Conservation (phyloP, 2,113 vertebrate species). For the Anser cygnoides region DNA sequence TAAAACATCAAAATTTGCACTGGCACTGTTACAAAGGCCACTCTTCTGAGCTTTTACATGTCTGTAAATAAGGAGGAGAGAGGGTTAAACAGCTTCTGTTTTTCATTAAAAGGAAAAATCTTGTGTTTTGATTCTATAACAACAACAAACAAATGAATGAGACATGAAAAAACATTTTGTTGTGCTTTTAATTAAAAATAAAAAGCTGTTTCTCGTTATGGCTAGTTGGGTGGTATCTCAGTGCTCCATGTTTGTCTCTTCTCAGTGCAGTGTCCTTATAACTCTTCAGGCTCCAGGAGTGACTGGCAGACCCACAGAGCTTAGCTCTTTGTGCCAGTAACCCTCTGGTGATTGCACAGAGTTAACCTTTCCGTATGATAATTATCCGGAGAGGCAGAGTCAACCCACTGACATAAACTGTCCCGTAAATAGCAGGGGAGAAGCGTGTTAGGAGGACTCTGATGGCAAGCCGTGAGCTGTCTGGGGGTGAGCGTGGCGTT, state of each 20-base stretch:
- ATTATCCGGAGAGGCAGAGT: not conserved
- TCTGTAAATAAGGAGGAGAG: conserved; percentile 50
- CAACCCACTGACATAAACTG: not conserved
- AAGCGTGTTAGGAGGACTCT: not conserved
- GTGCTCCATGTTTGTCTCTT: conserved; percentile 36
- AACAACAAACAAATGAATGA: conserved; percentile 81
- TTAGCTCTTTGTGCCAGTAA: not conserved
- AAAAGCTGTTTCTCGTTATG: conserved; percentile 75
- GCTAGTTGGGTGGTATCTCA: conserved; percentile 75
- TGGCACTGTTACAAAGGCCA: conserved; percentile 64
- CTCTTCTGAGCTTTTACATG: conserved; percentile 63
- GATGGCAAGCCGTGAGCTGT: not conserved
- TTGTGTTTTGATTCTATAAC: conserved; percentile 81
- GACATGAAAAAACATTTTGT: conserved; percentile 77
- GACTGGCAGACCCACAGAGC: not conserved
- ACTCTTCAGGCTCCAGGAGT: not conserved
- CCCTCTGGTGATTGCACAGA: not conserved
- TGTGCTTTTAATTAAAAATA: conserved; percentile 79
- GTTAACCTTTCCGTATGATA: not conserved
- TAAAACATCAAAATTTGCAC: conserved; percentile 44
- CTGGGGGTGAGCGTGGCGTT: not conserved
- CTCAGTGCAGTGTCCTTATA: not conserved
- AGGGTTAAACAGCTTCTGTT: conserved; percentile 74
- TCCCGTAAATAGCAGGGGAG: not conserved
- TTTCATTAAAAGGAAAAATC: conserved; percentile 81